Evolutionary conservation across 2,113 vertebrate species (phyloP).

Genomic region (Rhinolophus sinicus): DNA sequence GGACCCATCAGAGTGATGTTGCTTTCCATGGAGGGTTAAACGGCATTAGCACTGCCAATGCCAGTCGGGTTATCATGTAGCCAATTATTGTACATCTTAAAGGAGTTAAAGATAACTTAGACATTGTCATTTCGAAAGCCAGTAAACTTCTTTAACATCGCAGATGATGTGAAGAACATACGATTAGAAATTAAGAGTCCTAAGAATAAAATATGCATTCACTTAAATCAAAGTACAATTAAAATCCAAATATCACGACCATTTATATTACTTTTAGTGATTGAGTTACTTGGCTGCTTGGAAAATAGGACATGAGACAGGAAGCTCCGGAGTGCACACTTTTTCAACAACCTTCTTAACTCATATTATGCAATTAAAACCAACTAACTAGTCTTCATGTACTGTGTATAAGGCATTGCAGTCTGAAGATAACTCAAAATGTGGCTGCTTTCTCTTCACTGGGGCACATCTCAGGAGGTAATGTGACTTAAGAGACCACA

Average conservation of each 20-base stretch:
- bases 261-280: neutral
- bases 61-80: neutral
- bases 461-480: neutral
- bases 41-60: neutral
- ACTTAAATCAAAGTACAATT: constrained; percentile 18
- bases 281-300: neutral
- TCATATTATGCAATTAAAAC: neutral
- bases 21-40: neutral
- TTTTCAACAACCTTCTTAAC: neutral
- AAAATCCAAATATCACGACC: neutral
- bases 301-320: neutral
- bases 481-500: neutral
- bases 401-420: neutral
- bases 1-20: neutral
- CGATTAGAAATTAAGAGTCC: constrained; percentile 1
- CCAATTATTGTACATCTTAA: neutral
- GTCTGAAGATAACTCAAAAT: neutral
- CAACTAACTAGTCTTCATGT: neutral
- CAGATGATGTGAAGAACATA: neutral
- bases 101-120: neutral
- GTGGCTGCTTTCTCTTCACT: neutral
- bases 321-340: neutral
- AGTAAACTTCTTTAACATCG: neutral
- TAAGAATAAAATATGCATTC: constrained; percentile 33
- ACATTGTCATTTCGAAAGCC: constrained; percentile 44